A percentile compares a stretch with the other conserved stretches of the same genome.
phyloP scores from a whole-genome alignment of 64 coral and sea anemone species.

The Stichodactyla mertensii region DNA sequence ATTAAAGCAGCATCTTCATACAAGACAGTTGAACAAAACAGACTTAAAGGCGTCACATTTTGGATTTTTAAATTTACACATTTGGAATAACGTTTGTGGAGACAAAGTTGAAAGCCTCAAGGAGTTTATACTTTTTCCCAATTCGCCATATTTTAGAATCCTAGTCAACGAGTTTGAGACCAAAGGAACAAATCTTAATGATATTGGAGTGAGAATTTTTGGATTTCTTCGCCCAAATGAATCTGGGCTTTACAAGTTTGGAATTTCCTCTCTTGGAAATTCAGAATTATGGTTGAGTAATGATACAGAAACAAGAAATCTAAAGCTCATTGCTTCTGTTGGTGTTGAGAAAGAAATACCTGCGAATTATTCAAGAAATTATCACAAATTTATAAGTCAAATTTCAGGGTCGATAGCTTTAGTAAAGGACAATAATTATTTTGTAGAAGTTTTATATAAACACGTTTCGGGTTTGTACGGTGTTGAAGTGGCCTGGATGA shows the following conservation, averaged over 20 bases:
- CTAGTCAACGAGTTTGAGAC: conserved; percentile 10
- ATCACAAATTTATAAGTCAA: conserved; percentile 34
- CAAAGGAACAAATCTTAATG: conserved; percentile 8
- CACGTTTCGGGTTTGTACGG: conserved; percentile 38
- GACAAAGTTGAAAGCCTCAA: conserved; percentile 47
- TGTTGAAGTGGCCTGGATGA: conserved; percentile 54
- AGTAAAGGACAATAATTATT: conserved; percentile 23
- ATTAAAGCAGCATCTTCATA: not conserved
- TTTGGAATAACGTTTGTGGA: conserved; percentile 70
- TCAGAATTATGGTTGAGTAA: conserved; percentile 80
- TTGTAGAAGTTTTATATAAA: conserved; percentile 65
- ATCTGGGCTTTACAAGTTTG: conserved; percentile 54
- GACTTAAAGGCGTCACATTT: not conserved
- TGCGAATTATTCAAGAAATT: conserved; percentile 32
- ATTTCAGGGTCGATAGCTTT: conserved; percentile 49
- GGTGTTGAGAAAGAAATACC: conserved; percentile 6
- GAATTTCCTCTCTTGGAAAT: conserved; percentile 59
- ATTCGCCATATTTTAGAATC: conserved; percentile 39
- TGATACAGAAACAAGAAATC: conserved; percentile 23
- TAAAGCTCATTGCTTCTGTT: conserved; percentile 45
- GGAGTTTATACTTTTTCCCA: conserved; percentile 68
- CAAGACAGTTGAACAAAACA: not conserved
- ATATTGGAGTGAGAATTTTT: conserved; percentile 69
- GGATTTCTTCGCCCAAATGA: conserved; percentile 44
- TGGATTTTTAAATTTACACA: conserved; percentile 50